Evolutionary conservation across 1,140 invertebrate species (phyloP).

Genomic region (Conus ventricosus): DNA sequence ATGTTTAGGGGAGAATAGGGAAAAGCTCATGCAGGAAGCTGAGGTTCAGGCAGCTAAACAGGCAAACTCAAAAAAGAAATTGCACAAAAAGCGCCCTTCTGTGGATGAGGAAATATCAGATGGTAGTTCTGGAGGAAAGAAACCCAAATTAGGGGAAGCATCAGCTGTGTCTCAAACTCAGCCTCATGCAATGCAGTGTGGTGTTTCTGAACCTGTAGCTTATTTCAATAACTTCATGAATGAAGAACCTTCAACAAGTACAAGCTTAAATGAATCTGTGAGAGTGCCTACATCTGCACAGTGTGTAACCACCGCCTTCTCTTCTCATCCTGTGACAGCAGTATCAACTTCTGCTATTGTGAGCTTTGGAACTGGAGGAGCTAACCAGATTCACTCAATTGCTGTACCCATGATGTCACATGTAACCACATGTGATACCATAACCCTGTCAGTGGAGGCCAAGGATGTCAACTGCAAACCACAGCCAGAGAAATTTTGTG

Average conservation of each 20-base stretch:
- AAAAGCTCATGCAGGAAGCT: neutral
- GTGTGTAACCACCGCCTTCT: neutral
- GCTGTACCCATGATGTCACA: neutral
- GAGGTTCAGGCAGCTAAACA: conserved; percentile 18
- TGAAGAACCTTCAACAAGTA: neutral
- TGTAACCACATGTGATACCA: neutral
- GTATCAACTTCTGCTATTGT: neutral
- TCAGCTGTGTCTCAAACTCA: neutral
- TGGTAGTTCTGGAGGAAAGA: neutral
- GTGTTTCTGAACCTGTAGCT: too few relatives aligned
- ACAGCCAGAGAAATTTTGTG: neutral
- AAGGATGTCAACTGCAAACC: neutral
- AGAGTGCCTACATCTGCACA: neutral
- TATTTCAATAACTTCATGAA: neutral
- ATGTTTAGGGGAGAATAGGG: conserved; percentile 19
- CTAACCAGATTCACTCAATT: neutral
- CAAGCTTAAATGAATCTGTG: neutral
- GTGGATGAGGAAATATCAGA: neutral
- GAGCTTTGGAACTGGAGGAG: neutral
- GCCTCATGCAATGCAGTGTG: too few relatives aligned
- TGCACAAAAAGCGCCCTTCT: conserved; percentile 1
- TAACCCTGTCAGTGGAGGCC: neutral
- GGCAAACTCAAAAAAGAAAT: neutral
- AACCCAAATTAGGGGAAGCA: neutral
- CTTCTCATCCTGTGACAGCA: neutral